These are phyloP conservation scores for Linnaemya tessellans DNA, from an alignment of 2,888 invertebrate species.

Conservation along the genomic window DNA sequence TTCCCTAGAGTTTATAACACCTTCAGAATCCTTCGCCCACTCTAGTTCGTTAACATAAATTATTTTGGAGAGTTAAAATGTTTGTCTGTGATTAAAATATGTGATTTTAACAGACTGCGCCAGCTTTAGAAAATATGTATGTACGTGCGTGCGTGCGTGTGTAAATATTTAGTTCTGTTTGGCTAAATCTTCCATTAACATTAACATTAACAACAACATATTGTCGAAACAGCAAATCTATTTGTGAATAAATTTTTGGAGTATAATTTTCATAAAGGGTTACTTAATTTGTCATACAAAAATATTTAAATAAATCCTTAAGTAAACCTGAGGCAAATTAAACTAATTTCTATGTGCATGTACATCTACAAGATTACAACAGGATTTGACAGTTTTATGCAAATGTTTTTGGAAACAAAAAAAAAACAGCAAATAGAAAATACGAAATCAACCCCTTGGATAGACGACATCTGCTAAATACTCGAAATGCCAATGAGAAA, in stretches of 20 bases:
- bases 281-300: constrained; percentile 20
- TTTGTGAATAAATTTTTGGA: constrained; percentile 38
- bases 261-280: constrained; percentile 27
- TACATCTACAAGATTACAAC: constrained; percentile 54
- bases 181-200: no score
- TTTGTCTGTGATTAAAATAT: no score
- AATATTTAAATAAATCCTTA: constrained; percentile 47
- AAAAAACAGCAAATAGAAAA: constrained; percentile 9
- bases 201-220: no score
- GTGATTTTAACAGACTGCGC: no score
- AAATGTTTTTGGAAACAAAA: constrained; percentile 29
- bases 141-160: no score
- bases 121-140: no score
- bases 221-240: no score
- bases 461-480: constrained; percentile 62
- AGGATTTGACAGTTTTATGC: constrained; percentile 61
- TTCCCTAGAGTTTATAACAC: no score
- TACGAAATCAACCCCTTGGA: constrained; percentile 41
- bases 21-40: no score
- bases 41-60: no score
- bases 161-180: no score
- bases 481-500: constrained; percentile 52
- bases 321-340: constrained; percentile 50
- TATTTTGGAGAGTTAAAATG: no score
- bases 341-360: constrained; percentile 49